Percentiles rank a stretch among this genome's conserved stretches.
Evolutionary conservation across 1,140 invertebrate genomes (phyloP).

Genomic region (Galleria mellonella): DNA sequence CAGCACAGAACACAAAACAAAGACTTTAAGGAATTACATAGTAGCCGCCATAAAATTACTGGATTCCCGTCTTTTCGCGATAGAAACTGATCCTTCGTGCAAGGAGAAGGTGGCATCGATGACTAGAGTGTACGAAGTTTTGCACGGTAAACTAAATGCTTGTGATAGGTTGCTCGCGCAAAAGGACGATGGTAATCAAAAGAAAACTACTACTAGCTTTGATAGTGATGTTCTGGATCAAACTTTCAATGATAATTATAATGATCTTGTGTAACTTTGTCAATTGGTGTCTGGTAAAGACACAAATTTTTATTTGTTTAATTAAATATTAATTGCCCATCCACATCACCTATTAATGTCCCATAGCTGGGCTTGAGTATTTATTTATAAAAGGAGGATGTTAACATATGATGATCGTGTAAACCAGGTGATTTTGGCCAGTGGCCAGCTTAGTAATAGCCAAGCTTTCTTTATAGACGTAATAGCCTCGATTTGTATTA

Average conservation of each 20-base stretch:
- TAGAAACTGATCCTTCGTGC: constrained; percentile 66
- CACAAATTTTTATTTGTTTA: no score
- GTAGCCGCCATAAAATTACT: constrained; percentile 68
- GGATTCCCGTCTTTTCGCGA: constrained; percentile 68
- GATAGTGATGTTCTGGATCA: constrained; percentile 47
- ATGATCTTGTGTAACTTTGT: constrained; percentile 41
- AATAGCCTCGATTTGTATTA: no score
- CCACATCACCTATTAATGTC: no score
- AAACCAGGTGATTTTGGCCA: no score
- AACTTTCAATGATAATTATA: constrained; percentile 47
- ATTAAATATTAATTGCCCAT: no score
- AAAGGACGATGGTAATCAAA: constrained; percentile 35
- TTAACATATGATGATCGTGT: no score
- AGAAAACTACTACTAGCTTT: constrained; percentile 32
- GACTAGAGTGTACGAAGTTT: constrained; percentile 63
- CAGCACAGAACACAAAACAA: constrained; percentile 66
- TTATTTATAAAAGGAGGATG: no score
- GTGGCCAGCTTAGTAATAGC: no score
- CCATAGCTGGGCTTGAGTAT: no score
- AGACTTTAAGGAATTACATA: constrained; percentile 67
- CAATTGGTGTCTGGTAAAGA: no score
- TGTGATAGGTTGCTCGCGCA: constrained; percentile 63
- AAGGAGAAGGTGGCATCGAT: constrained; percentile 71
- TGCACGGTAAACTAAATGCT: constrained; percentile 61
- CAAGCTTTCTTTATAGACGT: no score